These are phyloP conservation scores for Globodera ellingtonae DNA, from an alignment of 1,140 invertebrate genomes.

Conservation along the genomic window DNA sequence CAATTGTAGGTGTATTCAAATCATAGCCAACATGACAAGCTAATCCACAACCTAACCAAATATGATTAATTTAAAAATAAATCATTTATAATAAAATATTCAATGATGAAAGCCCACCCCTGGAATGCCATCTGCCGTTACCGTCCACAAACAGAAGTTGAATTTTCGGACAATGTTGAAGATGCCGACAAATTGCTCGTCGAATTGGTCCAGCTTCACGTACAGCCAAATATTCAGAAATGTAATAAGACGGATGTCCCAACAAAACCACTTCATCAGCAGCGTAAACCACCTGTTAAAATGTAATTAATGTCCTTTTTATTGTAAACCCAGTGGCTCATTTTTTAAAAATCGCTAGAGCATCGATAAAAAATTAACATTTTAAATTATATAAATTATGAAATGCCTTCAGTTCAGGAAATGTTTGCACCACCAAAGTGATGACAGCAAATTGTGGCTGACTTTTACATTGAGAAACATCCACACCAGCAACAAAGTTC, in stretches of 20 bases:
- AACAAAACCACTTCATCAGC: conserved; percentile 41
- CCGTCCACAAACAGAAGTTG: conserved; percentile 48
- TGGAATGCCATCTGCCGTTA: conserved; percentile 45
- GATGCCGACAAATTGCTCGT: conserved; percentile 23
- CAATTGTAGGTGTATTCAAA: conserved; percentile 34
- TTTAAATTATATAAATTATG: neutral
- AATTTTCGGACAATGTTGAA: conserved; percentile 26
- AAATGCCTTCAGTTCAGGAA: conserved; percentile 35
- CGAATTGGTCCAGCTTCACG: conserved; percentile 33
- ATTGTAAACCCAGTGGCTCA: no score
- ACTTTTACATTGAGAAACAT: conserved; percentile 33
- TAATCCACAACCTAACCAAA: conserved; percentile 38
- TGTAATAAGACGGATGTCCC: conserved; percentile 21
- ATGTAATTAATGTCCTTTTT: no score
- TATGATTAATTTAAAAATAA: neutral
- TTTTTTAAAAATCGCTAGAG: no score
- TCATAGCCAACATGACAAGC: conserved; percentile 40
- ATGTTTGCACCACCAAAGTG: conserved; percentile 34
- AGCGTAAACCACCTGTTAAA: conserved; percentile 30
- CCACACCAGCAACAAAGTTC: conserved; percentile 38
- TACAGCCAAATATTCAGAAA: conserved; percentile 48
- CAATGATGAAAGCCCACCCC: conserved; percentile 27
- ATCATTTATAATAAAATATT: neutral
- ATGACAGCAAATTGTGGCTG: conserved; percentile 35
- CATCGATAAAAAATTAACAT: no score